Conservation (phyloP, 2,797 vertebrate genomes). For the Graptemys geographica region DNA sequence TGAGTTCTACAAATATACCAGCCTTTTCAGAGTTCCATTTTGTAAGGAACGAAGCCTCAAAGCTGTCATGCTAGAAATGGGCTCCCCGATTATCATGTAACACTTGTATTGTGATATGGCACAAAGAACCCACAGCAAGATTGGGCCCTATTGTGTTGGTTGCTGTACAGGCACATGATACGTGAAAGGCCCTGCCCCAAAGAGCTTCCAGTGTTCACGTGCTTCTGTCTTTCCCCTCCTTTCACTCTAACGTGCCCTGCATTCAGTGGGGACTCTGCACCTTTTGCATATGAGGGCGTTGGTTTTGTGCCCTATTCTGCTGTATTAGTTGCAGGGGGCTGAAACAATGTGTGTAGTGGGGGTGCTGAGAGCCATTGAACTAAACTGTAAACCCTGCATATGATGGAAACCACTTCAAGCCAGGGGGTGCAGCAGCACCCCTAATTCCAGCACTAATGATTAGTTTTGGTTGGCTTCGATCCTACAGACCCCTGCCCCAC, state of each 20-base stretch:
- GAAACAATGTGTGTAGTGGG: too few species aligned
- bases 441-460: too few species aligned
- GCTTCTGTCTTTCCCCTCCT: rapidly evolving
- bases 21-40: slow-evolving; percentile 45
- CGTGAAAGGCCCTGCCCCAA: rapidly evolving
- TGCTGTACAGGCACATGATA: rapidly evolving
- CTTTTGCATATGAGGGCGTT: rapidly evolving
- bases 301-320: rapidly evolving
- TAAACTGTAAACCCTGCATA: too few species aligned
- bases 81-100: rapidly evolving
- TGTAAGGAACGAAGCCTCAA: rapidly evolving
- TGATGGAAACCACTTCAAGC: too few species aligned
- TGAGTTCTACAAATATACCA: slow-evolving; percentile 48
- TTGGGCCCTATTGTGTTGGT: neutral
- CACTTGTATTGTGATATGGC: rapidly evolving
- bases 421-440: too few species aligned
- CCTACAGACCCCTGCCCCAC: too few species aligned
- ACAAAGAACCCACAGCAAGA: neutral
- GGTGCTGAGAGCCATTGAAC: too few species aligned
- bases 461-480: neutral
- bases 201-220: rapidly evolving
- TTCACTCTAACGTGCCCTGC: rapidly evolving
- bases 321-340: neutral
- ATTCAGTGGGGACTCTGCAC: rapidly evolving
- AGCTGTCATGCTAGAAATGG: rapidly evolving